Percentiles rank a stretch among this genome's conserved stretches.
phyloP scores from a whole-genome alignment of 2,888 invertebrate genomes.

The Orchesella flavescens region DNA sequence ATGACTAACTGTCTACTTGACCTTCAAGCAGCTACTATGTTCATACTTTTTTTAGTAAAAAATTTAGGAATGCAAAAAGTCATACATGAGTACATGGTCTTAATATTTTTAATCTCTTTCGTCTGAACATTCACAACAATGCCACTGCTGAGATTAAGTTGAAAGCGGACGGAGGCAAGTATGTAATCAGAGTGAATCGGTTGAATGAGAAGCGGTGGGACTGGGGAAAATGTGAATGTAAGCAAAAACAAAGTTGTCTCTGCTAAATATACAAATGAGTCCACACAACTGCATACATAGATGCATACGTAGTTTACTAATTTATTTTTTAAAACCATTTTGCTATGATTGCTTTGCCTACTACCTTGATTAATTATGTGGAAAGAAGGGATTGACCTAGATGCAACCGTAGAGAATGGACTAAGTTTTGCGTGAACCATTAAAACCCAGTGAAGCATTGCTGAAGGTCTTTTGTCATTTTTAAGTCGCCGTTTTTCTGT shows the following conservation, averaged over 20 bases:
- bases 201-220: background rate
- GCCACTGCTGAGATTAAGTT: no score
- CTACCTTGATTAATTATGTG: slow-evolving; percentile 54
- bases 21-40: background rate
- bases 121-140: no score
- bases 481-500: slow-evolving; percentile 20
- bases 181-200: background rate
- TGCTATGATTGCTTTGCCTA: background rate
- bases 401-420: slow-evolving; percentile 52
- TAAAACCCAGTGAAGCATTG: slow-evolving; percentile 52
- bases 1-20: background rate
- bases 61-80: no score
- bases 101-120: no score
- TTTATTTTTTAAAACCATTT: background rate
- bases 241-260: background rate
- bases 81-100: no score
- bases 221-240: background rate
- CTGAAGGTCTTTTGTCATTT: slow-evolving; percentile 50
- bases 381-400: slow-evolving; percentile 61
- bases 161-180: no score
- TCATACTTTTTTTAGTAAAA: no score
- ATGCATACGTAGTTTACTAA: background rate
- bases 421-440: slow-evolving; percentile 47
- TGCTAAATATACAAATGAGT: background rate
- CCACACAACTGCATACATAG: background rate